Base-by-base conservation (phyloP, 2,113 vertebrate species). In the Labeo catla region DNA sequence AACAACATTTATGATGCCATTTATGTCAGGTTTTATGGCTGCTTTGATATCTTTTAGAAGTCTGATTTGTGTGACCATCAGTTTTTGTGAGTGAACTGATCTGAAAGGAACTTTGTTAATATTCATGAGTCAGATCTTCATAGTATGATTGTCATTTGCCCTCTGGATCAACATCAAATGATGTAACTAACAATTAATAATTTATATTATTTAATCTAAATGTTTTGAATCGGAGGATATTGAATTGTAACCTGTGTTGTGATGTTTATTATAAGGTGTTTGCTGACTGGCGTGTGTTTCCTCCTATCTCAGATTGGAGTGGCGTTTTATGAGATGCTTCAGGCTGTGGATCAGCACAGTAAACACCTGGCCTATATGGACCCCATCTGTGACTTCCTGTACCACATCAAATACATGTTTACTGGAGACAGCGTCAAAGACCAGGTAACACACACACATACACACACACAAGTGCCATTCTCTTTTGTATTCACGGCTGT, bases 321-420 rank as follows among this genome's bases (percentile, higher is more conserved):
- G 86, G 98, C 97, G 0, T 99, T 99, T 93, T 99, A 99, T 87
- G 97, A 99, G 93, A 99, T 99, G 98, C 96, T 99, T 2, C 95
- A 98, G 92, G 96, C 96, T 0, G 97, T 99, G 34, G 98, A 99
- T 91, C 97, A 97, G 50, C 97, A 96, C 91, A 98, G 95, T 74
- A 89, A 96, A 0, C 97, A 99, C 70, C 94, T 99, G 87, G 95
- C 94, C 91, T 98, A 97, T 91, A 97, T 99, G 95, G 98, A 99
- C 91, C 97, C 98, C 12, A 97, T 99, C 91, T 99, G 98, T 93
- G 98, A 99, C 91, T 99, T 99, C 92, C 94, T 99, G 1, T 99
- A 99, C 89, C 98, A 99, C 85, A 97, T 99, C 92, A 99, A 99
- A 77, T 99, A 99, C 43, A 99, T 99, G 98, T 99, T 99, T 94